phyloP scores from a whole-genome alignment of 2,888 invertebrate species.

The Gari tellinella region DNA sequence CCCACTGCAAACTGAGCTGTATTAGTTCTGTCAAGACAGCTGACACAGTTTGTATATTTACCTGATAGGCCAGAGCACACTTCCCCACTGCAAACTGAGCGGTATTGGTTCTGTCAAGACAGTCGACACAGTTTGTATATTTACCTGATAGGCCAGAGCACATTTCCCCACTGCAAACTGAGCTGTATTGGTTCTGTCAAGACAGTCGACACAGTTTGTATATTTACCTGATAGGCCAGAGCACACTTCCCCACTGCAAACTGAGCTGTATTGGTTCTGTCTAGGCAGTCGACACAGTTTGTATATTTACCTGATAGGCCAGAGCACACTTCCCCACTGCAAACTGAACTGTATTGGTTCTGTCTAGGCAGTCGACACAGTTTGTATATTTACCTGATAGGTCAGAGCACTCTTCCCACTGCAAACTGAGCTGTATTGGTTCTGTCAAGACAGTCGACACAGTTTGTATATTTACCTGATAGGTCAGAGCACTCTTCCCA shows the following conservation, averaged over 20 bases:
- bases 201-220: slow-evolving; percentile 99
- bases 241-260: slow-evolving; percentile 98
- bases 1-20: too few species aligned
- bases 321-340: slow-evolving; percentile 96
- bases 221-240: slow-evolving; percentile 90
- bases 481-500: slow-evolving; percentile 94
- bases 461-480: slow-evolving; percentile 96
- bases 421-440: slow-evolving; percentile 99
- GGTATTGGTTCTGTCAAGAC: slow-evolving; percentile 98
- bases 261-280: slow-evolving; percentile 99
- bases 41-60: too few species aligned
- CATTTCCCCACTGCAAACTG: slow-evolving; percentile 98
- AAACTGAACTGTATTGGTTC: slow-evolving; percentile 99
- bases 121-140: slow-evolving; percentile 99
- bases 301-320: slow-evolving; percentile 93
- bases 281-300: slow-evolving; percentile 99
- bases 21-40: too few species aligned
- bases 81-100: slow-evolving; percentile 99
- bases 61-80: slow-evolving; percentile 92
- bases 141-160: slow-evolving; percentile 91
- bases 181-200: slow-evolving; percentile 99
- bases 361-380: slow-evolving; percentile 99
- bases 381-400: slow-evolving; percentile 95
- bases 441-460: slow-evolving; percentile 99
- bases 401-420: slow-evolving; percentile 94